phyloP scores from a whole-genome alignment of 2,113 vertebrate genomes.

The Geothlypis trichas region DNA sequence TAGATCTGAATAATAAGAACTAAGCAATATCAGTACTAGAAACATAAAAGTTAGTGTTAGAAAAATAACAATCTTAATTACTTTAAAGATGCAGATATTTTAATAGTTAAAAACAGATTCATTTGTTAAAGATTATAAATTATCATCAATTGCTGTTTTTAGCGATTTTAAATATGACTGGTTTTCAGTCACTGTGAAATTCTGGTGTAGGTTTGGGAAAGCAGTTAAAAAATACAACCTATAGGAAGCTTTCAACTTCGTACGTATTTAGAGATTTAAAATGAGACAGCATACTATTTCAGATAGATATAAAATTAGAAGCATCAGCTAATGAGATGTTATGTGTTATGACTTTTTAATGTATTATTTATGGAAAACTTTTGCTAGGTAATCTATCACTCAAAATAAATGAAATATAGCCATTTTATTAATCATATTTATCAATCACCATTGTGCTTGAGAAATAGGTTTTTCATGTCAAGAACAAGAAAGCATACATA shows the following conservation, averaged over 20 bases:
- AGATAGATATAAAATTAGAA: constrained; percentile 38
- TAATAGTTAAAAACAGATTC: not conserved
- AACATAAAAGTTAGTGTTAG: not conserved
- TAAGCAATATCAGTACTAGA: not conserved
- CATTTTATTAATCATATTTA: constrained; percentile 28
- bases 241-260: not conserved
- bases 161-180: not conserved
- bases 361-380: constrained; percentile 42
- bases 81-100: not conserved
- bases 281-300: constrained; percentile 19
- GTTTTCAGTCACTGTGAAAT: not conserved
- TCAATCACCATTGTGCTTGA: not conserved
- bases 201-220: not conserved
- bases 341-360: constrained; percentile 47
- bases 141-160: not conserved
- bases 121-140: not conserved
- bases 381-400: constrained; percentile 23
- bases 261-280: constrained; percentile 13
- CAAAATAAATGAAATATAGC: constrained; percentile 40
- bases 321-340: constrained; percentile 7
- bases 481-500: not conserved
- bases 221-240: not conserved
- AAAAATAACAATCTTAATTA: not conserved
- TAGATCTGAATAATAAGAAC: not conserved
- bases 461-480: not conserved